phyloP scores from a whole-genome alignment of 2,888 invertebrate species.

The Platycheirus albimanus region DNA sequence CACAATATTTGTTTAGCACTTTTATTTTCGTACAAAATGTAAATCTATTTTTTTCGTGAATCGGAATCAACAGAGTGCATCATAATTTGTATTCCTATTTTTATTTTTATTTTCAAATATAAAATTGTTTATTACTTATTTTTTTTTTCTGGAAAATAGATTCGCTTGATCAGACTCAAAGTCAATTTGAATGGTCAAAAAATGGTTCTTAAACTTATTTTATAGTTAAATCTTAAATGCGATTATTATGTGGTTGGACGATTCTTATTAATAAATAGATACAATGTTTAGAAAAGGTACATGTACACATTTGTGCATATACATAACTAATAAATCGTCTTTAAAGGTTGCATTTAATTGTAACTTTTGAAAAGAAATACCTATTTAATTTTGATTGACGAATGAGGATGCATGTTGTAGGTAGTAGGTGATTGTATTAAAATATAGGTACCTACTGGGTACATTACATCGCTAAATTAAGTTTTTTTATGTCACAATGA shows the following conservation, averaged over 20 bases:
- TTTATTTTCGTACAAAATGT: background rate
- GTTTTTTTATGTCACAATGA: no score
- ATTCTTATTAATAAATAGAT: constrained; percentile 36
- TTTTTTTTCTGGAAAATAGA: background rate
- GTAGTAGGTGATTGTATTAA: no score
- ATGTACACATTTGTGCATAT: no score
- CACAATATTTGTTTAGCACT: constrained; percentile 2
- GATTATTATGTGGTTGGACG: constrained; percentile 37
- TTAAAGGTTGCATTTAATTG: no score
- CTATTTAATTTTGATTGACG: no score
- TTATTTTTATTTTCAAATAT: background rate
- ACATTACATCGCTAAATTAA: no score
- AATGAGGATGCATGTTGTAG: no score
- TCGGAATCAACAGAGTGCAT: no score
- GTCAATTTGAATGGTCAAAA: constrained; percentile 17
- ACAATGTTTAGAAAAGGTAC: no score
- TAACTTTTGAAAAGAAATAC: no score
- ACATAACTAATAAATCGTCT: no score
- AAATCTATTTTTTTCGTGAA: constrained; percentile 11
- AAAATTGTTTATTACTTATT: background rate
- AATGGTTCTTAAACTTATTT: background rate
- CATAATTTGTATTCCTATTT: background rate
- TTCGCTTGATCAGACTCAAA: constrained; percentile 13
- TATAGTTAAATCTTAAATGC: background rate
- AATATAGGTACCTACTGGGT: no score